phyloP scores from a whole-genome alignment of 2,797 vertebrate genomes.

The Pterois miles region DNA sequence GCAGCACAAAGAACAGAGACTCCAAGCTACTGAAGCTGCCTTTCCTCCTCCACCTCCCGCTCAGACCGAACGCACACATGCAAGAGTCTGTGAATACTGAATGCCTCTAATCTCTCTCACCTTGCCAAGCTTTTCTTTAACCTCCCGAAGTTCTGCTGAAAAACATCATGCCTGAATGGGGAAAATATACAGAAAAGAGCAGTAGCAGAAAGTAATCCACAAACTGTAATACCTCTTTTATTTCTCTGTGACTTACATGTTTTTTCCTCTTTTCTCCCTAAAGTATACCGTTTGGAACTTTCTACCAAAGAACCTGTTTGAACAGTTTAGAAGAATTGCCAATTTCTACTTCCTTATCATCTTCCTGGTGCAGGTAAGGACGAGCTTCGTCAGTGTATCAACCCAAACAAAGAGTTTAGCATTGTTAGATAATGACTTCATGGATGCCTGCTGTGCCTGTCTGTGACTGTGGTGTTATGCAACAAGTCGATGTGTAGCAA shows the following conservation, averaged over 20 bases:
- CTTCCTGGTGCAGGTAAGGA: conserved; percentile 98
- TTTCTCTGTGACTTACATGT: conserved; percentile 23
- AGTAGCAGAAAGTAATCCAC: background rate
- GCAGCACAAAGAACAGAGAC: conserved; percentile 48
- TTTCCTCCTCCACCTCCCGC: conserved; percentile 15
- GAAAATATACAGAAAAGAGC: background rate
- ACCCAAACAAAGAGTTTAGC: conserved; percentile 17
- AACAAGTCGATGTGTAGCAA: background rate
- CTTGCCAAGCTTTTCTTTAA: conserved; percentile 32
- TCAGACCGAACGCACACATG: conserved; percentile 35
- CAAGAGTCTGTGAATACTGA: conserved; percentile 47
- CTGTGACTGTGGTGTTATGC: background rate
- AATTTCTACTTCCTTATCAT: conserved; percentile 99
- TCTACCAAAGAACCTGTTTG: conserved; percentile 98
- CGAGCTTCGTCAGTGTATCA: background rate
- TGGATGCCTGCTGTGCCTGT: conserved; percentile 2
- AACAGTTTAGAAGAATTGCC: conserved; percentile 99
- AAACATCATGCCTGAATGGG: conserved; percentile 5
- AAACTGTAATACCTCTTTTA: background rate
- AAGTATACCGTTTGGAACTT: conserved; percentile 99
- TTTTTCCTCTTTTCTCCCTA: background rate
- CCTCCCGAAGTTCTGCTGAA: conserved; percentile 13
- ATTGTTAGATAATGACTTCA: background rate
- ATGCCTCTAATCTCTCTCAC: conserved; percentile 53
- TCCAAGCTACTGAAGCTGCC: conserved; percentile 53